Base-by-base conservation (phyloP, 2,888 invertebrate genomes). In the Ormyrus labotus region DNA sequence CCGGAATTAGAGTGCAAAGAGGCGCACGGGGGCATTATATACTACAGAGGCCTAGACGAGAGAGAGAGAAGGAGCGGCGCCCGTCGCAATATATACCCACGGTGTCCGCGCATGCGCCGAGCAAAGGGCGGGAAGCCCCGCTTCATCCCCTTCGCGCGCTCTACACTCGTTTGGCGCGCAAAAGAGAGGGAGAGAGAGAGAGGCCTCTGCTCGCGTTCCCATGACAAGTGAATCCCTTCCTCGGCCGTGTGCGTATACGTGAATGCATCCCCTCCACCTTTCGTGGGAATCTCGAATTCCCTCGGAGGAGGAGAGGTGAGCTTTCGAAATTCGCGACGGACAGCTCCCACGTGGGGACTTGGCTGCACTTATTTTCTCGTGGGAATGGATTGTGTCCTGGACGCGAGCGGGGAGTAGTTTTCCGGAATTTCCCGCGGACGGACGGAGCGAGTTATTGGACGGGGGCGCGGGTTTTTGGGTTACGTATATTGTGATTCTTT, bases 181-280 rank as follows among this genome's bases (percentile, higher is more conserved):
- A 73, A 72, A 77, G 71, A 47, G 73, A 63, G 61, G 34, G 34
- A 34, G 34, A 34, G 34, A 34, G 34, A 34, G 34, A 34, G 34
- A 34, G 34, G 34, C 34, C 13, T 58, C 86, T 87, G 68, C 60
- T 70, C 80, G 57, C 88, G 89, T 90, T 90, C 90, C 90, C 90
- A 90, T 90, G 90, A 90, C 90, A 90, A 90, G 90, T 90, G 90
- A 87, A 85, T 34, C 34, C 19, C 9, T 34, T 10, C 8, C 2
- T n/a, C 34, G 87, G 84, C 85, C 34, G 19, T 19, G 19, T 34
- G 3, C 3, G 34, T 34, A 1, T 4, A 34, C 34, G 34, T 34
- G 34, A 34, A 34, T 34, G 34, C 4, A 34, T 34, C 34, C 34
- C 55, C 72, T 71, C 75, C 61, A 81, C 80, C 82, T 45, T 51